Base-by-base conservation (phyloP, 2,888 invertebrate species). In the Agrochola macilenta region DNA sequence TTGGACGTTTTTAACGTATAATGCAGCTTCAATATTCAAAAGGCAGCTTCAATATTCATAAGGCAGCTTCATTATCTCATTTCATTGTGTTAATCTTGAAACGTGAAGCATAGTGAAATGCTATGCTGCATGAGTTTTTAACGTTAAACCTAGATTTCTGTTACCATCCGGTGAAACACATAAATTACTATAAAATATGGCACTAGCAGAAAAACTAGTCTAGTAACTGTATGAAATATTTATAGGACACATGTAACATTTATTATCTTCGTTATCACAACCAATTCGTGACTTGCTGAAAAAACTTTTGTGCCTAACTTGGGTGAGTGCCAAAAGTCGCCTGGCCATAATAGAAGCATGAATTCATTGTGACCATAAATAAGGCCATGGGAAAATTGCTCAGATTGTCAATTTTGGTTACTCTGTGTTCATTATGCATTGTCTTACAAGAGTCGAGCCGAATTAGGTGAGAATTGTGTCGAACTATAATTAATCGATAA, bases 361-460 rank as follows among this genome's bases (percentile, higher is more conserved):
- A 77, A 69, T 60, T 73, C 43, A 84, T 84, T 82, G 82, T 79
- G 26, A 5, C 69, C 26, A 39, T 71, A 68, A 75, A 78, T 64
- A 71, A 66, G 30, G 65, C 30, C 69, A 54, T 85, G 85, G 8
- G 77, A 87, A 86, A 84, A 79, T 74, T 61, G 65, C 17, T 57
- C n/a, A 64, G 46, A 65, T 64, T 61, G 64, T 12, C 78, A 64
- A 72, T 81, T 87, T 81, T 78, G 58, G 74, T 76, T 57, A 35
- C 39, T n/a, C n/a, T 23, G 66, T 63, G 35, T 39, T 57, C 14
- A 58, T 70, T 65, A 60, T 49, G 35, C 57, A 73, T 86, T 82
- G 86, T 86, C 60, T 63, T 54, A 64, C 54, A 73, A 68, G 64
- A 60, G n/a, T 20, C 39, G 35, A 30, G n/a, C 61, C 35, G 17